Base-by-base conservation (phyloP, 2,888 invertebrate species). In the Hipparchia sbordonii region DNA sequence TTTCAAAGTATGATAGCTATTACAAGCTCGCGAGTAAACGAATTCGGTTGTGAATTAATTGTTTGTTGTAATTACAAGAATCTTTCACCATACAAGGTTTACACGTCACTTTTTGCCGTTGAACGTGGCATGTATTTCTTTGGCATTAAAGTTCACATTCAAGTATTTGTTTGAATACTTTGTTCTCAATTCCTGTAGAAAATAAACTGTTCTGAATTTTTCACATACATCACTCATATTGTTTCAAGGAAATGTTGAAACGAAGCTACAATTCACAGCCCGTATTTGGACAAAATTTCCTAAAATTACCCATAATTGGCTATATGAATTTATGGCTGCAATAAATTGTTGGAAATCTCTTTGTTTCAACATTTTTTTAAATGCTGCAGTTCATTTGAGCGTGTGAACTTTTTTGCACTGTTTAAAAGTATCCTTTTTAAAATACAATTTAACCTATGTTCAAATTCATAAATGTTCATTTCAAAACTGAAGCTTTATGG, bases 11-110 rank as follows among this genome's bases (percentile, higher is more conserved):
- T 73, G 65, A 60, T 56, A 73, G 33, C 46, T 70, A 73, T 73
- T 61, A n/a, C 61, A 46, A 67, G 60, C 66, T 70, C 66, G 70
- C 60, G 70, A 70, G 60, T 65, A 61, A 73, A 70, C 52, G 72
- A 73, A 73, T 73, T 66, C 72, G 65, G 66, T 51, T 73, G 66
- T 69, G 60, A 65, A 61, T 70, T 72, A 72, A 69, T 72, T 73
- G 66, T 70, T 56, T 61, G 67, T 62, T 60, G 69, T 59, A 48
- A 70, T 72, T 57, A 70, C 59, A 70, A 70, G 63, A 63, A 61
- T 66, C 66, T 69, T 69, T 65, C 65, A 52, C 61, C 59, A 60
- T 61, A 67, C 61, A 70, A n/a, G 66, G 60, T 69, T 56, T 59
- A 69, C 48, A 69, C 57, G 46, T 75, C 60, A 51, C 23, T 60